Base-by-base conservation (phyloP, 2,888 invertebrate genomes). In the Tryphoninae sp. region DNA sequence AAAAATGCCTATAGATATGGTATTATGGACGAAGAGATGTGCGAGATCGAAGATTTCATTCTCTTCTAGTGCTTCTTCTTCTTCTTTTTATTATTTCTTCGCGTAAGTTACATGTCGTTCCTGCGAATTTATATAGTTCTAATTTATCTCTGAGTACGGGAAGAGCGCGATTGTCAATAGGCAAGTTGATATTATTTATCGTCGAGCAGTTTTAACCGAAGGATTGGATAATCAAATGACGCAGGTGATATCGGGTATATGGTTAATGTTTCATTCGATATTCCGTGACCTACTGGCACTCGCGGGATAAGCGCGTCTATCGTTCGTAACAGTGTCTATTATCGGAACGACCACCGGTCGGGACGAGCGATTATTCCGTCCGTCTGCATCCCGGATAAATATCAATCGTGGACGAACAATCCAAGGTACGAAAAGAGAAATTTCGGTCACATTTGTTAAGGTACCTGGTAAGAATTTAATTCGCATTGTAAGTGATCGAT, bases 201-300 rank as follows among this genome's bases (percentile, higher is more conserved):
- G 33, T 33, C 33, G 6, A 33, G 33, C 33, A 33, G 6, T 33
- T 33, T 6, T 7, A 33, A 33, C 33, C 33, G 33, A 33, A 4
- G 33, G 33, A 33, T 33, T 33, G 33, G 33, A 33, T 33, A 7
- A 33, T 33, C 33, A 33, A 33, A 1, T 33, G 33, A 33, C 33
- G 33, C 33, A 33, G 33, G 33, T 33, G 33, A 33, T 33, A 33
- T 33, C 33, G 33, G 33, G 33, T 33, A 33, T 33, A 33, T 6
- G 33, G 33, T 33, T 33, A 33, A 33, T 33, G 33, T 33, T 33
- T 33, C 33, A 33, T 33, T 33, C 33, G 33, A 33, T 33, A 33
- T 33, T 40, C 58, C 59, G 65, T 69, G 81, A 81, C 80, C 80
- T 22, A 64, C 71, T 62, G 67, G 42, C 61, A 45, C 55, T 49